Percentiles rank a stretch among this genome's conserved stretches.
These are phyloP conservation scores for Hippoglossus hippoglossus DNA, from an alignment of 2,797 vertebrate species.

Conservation along the genomic window DNA sequence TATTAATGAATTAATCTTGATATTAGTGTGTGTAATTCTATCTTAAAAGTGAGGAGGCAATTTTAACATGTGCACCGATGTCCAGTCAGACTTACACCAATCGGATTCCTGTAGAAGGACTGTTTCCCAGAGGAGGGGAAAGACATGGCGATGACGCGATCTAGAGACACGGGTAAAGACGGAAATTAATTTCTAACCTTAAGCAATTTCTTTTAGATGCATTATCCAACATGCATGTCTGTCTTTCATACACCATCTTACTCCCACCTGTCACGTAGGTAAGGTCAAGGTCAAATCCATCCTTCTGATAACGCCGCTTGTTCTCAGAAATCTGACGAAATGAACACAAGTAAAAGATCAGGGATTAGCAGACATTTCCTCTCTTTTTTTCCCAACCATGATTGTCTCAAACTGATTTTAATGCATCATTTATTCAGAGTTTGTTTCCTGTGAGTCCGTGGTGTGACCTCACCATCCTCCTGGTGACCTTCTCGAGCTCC, in stretches of 20 bases:
- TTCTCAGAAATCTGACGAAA: constrained; percentile 92
- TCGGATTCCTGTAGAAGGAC: constrained; percentile 95
- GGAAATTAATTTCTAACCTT: background rate
- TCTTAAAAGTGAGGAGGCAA: background rate
- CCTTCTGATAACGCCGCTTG: constrained; percentile 93
- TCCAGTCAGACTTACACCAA: constrained; percentile 81
- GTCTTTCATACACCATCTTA: background rate
- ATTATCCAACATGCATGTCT: background rate
- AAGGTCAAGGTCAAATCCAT: constrained; percentile 97
- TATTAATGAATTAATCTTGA: background rate
- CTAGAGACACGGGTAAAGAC: constrained; percentile 70
- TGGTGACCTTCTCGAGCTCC: constrained; percentile 90
- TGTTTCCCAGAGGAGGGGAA: constrained; percentile 96
- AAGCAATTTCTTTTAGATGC: background rate
- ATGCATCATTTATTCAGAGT: background rate
- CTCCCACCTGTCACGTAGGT: constrained; percentile 93
- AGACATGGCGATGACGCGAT: constrained; percentile 96
- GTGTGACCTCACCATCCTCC: constrained; percentile 89
- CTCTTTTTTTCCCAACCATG: background rate
- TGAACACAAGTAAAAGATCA: background rate
- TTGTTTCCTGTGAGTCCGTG: background rate
- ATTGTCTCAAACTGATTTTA: no score
- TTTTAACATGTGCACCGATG: background rate
- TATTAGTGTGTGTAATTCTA: background rate
- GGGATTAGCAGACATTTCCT: background rate